These are phyloP conservation scores for Penaeus monodon DNA, from an alignment of 2,888 invertebrate genomes.

Conservation along the genomic window DNA sequence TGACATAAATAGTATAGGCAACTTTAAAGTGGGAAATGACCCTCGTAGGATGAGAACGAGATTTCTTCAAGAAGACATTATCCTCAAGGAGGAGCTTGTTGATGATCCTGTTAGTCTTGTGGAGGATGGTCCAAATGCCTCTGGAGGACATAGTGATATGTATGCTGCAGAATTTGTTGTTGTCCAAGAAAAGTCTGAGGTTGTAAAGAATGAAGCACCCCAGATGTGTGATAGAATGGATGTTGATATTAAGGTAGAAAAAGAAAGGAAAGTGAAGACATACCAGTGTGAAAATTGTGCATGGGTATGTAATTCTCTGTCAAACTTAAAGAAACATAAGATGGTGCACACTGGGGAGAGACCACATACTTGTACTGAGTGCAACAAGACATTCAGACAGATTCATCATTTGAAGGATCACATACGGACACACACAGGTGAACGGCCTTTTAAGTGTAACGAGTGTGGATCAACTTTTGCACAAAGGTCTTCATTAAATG, in stretches of 20 bases:
- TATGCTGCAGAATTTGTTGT: background rate
- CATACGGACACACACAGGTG: constrained; percentile 38
- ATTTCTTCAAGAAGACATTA: background rate
- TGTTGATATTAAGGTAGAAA: background rate
- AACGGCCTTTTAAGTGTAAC: constrained; percentile 49
- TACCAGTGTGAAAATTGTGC: constrained; percentile 35
- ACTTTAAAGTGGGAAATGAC: too few relatives aligned
- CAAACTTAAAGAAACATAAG: constrained; percentile 40
- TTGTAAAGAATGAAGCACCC: too few relatives aligned
- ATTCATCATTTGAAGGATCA: constrained; percentile 40
- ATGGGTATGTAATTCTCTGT: background rate
- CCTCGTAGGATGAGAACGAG: background rate
- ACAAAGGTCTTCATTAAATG: constrained; percentile 39
- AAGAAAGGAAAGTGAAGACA: background rate
- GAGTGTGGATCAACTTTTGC: constrained; percentile 37
- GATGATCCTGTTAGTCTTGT: background rate
- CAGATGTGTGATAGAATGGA: background rate
- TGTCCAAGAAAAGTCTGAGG: too few relatives aligned
- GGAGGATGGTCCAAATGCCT: background rate
- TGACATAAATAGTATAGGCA: too few relatives aligned
- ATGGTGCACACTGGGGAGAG: constrained; percentile 42
- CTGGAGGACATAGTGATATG: background rate
- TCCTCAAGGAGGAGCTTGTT: background rate
- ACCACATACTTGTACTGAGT: constrained; percentile 27
- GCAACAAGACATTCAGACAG: constrained; percentile 51